Evolutionary conservation across 2,113 vertebrate species (phyloP).

Genomic region (Tragelaphus strepsiceros): DNA sequence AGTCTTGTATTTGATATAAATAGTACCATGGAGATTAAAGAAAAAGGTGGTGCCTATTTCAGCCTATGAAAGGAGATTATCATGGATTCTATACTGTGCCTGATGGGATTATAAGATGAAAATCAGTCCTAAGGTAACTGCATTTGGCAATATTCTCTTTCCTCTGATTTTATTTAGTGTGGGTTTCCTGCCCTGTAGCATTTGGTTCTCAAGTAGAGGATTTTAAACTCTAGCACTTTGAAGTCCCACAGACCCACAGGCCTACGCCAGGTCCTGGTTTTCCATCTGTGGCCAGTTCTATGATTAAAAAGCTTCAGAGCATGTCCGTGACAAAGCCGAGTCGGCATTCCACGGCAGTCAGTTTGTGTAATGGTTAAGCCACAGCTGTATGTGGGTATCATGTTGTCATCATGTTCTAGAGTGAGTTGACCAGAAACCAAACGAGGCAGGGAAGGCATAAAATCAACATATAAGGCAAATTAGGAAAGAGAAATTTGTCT

Average conservation of each 20-base stretch:
- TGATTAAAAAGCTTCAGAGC: neutral
- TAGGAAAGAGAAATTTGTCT: neutral
- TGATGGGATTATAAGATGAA: neutral
- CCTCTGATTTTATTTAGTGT: constrained; percentile 4
- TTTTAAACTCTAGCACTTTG: constrained; percentile 17
- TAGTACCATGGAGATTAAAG: neutral
- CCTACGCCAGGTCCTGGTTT: neutral
- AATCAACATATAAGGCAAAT: neutral
- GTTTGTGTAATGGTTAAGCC: neutral
- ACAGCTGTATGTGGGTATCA: neutral
- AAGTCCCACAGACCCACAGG: neutral
- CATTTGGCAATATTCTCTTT: neutral
- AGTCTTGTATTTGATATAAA: neutral
- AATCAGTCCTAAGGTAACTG: neutral
- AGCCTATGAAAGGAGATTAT: neutral
- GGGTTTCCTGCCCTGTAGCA: neutral
- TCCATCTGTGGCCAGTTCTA: neutral
- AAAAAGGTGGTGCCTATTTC: neutral
- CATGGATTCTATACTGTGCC: neutral
- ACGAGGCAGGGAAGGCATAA: neutral
- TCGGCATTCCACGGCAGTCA: neutral
- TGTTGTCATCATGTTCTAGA: constrained; percentile 28
- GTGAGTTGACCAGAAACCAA: neutral
- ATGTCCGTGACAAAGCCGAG: neutral
- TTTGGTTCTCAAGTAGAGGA: neutral